These are phyloP conservation scores for Xestia rhomboidea DNA, from an alignment of 2,888 invertebrate species.

Conservation along the genomic window DNA sequence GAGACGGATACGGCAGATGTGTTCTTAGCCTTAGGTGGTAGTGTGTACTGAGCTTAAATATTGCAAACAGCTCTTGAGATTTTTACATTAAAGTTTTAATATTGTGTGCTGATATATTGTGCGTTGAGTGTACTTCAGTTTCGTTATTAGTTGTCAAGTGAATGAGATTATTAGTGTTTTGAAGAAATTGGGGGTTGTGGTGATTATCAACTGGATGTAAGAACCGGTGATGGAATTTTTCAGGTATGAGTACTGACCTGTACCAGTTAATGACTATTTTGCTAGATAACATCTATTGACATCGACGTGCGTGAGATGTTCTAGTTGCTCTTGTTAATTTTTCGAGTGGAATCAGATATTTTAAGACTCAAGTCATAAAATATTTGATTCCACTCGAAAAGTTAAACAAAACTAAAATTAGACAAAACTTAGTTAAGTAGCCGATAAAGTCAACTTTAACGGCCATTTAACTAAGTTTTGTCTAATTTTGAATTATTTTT, in stretches of 20 bases:
- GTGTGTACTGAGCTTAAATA: constrained; percentile 66
- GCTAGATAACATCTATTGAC: no score
- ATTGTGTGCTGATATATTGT: constrained; percentile 43
- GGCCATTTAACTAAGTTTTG: background rate
- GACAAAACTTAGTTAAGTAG: no score
- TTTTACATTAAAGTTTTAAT: constrained; percentile 49
- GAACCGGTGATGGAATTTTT: background rate
- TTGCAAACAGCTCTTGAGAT: constrained; percentile 66
- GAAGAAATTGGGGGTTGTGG: background rate
- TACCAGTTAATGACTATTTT: background rate
- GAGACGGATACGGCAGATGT: constrained; percentile 73
- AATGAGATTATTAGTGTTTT: constrained; percentile 11
- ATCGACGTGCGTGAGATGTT: no score
- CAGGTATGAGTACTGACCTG: background rate
- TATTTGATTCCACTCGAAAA: no score
- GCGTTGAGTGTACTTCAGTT: constrained; percentile 35
- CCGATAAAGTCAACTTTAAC: no score
- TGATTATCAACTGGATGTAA: background rate
- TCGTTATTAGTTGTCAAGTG: constrained; percentile 35
- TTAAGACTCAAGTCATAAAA: no score
- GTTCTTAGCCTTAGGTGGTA: constrained; percentile 68
- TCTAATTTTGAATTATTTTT: background rate
- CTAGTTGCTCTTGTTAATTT: background rate
- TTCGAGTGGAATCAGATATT: background rate
- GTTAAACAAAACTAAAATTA: no score